These are phyloP conservation scores for Caenorhabditis sp. DNA, from an alignment of 2,888 invertebrate genomes.

Conservation along the genomic window DNA sequence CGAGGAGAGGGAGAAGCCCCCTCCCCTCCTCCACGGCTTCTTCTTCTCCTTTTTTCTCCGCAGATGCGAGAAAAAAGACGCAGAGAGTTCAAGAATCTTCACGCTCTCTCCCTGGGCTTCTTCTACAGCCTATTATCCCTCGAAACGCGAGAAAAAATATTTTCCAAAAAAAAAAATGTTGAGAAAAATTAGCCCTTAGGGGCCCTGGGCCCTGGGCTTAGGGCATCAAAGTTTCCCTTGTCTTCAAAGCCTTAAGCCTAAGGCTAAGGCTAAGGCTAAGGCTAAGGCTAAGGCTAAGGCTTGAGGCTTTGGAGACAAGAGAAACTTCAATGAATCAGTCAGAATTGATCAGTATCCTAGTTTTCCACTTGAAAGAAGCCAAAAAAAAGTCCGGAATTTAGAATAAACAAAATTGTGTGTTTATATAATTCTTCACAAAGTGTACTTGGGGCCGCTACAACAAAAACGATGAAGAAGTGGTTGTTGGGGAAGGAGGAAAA, in stretches of 20 bases:
- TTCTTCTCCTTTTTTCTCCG: not conserved
- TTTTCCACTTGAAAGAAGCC: too few species aligned
- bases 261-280: too few species aligned
- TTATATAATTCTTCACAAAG: too few species aligned
- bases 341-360: not conserved
- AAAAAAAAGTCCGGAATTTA: too few species aligned
- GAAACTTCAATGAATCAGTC: not conserved
- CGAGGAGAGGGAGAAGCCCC: not conserved
- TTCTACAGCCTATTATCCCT: not conserved
- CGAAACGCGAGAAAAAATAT: not conserved
- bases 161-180: not conserved
- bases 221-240: not conserved
- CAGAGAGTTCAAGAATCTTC: not conserved
- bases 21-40: conserved; percentile 12
- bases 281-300: too few species aligned
- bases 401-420: too few species aligned
- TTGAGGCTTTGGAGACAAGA: not conserved
- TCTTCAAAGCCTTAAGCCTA: too few species aligned
- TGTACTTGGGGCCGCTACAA: too few species aligned
- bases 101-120: not conserved
- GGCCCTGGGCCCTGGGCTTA: not conserved
- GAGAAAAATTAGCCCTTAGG: not conserved
- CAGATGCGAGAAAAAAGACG: not conserved
- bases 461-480: too few species aligned
- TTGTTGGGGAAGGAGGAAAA: too few species aligned